Percentiles rank a stretch among this genome's conserved stretches.
These are phyloP conservation scores for Fregetta grallaria DNA, from an alignment of 2,113 vertebrate genomes.

Conservation along the genomic window DNA sequence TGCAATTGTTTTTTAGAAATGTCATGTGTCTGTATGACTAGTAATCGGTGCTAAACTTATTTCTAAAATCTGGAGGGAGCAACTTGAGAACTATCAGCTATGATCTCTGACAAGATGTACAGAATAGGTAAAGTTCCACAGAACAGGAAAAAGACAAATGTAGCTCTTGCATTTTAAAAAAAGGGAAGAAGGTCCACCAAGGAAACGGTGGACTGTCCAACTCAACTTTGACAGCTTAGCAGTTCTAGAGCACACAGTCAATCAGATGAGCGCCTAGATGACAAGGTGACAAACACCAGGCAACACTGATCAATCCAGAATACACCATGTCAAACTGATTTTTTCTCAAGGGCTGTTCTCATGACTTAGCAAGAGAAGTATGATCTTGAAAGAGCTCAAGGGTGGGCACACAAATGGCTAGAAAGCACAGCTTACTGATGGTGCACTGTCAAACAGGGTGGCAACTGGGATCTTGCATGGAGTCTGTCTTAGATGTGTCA, in stretches of 20 bases:
- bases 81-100: not conserved
- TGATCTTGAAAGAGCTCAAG: not conserved
- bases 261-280: not conserved
- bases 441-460: not conserved
- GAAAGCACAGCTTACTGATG: not conserved
- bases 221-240: not conserved
- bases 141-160: not conserved
- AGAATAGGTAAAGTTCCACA: not conserved
- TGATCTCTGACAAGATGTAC: not conserved
- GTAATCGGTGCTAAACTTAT: not conserved
- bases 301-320: not conserved
- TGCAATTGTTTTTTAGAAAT: not conserved
- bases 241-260: not conserved
- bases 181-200: not conserved
- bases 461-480: not conserved
- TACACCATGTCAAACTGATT: not conserved
- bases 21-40: not conserved
- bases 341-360: not conserved
- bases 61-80: not conserved
- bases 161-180: not conserved
- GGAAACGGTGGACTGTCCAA: not conserved
- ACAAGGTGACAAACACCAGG: not conserved
- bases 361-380: not conserved
- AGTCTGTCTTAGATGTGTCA: not conserved
- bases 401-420: not conserved